Conservation (phyloP, 2,113 vertebrate species). For the Orientallactaga bullata region DNA sequence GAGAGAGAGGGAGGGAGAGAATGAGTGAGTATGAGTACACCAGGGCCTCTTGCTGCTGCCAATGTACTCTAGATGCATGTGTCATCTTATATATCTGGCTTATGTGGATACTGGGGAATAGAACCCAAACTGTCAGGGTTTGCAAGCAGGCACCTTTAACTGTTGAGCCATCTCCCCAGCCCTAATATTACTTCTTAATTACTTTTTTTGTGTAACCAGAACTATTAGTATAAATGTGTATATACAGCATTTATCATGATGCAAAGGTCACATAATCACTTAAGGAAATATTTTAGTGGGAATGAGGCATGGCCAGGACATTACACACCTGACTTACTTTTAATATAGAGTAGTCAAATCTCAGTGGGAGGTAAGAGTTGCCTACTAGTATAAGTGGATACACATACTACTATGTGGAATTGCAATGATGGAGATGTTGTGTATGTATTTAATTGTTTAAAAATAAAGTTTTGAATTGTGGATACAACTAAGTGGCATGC, state of each 20-base stretch:
- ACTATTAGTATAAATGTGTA: not conserved
- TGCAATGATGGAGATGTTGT: not conserved
- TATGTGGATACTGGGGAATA: too few species aligned
- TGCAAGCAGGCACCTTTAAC: too few species aligned
- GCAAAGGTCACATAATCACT: not conserved
- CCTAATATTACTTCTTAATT: not conserved
- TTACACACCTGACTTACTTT: conserved; percentile 24
- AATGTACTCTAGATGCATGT: too few species aligned
- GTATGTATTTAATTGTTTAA: conserved; percentile 36
- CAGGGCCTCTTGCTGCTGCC: too few species aligned
- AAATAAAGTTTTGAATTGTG: not conserved
- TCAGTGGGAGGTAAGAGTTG: not conserved
- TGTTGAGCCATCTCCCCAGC: too few species aligned
- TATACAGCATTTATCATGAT: not conserved
- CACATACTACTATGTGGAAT: not conserved
- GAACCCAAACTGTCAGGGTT: too few species aligned
- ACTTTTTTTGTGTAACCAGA: not conserved
- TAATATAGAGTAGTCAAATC: not conserved
- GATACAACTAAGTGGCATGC: not conserved
- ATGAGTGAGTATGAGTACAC: too few species aligned
- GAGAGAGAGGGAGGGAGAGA: too few species aligned
- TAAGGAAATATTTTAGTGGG: not conserved
- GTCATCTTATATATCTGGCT: too few species aligned
- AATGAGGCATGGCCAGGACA: not conserved
- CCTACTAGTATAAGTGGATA: conserved; percentile 21